These are phyloP conservation scores for Ceryle rudis DNA, from an alignment of 2,797 vertebrate species.

Conservation along the genomic window DNA sequence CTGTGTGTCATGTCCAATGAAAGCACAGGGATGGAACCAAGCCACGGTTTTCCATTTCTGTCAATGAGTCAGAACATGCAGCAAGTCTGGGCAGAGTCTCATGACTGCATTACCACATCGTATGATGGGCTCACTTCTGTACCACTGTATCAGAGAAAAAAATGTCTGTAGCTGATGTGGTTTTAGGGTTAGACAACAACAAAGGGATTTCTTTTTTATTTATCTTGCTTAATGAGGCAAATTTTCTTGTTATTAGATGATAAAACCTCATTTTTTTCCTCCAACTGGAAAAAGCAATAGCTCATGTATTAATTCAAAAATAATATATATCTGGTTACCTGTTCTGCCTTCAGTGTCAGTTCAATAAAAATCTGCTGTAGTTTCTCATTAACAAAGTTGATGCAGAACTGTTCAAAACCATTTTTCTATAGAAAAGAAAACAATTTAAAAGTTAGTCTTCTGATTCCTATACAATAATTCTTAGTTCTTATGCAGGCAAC, in stretches of 20 bases:
- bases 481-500: neutral
- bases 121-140: neutral
- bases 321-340: constrained; percentile 80
- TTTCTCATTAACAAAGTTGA: constrained; percentile 99
- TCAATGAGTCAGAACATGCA: constrained; percentile 54
- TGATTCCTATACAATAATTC: neutral
- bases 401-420: constrained; percentile 98
- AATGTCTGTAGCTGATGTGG: neutral
- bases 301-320: neutral
- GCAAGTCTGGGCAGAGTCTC: constrained; percentile 38
- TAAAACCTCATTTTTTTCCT: neutral
- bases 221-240: constrained; percentile 10
- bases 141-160: neutral
- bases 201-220: neutral
- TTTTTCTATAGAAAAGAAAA: constrained; percentile 88
- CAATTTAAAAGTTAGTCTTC: neutral
- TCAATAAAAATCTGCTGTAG: constrained; percentile 99
- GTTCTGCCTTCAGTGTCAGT: constrained; percentile 95
- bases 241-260: constrained; percentile 34
- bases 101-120: neutral
- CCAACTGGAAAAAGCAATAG: neutral
- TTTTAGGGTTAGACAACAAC: constrained; percentile 5
- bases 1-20: neutral
- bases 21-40: neutral
- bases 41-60: constrained; percentile 33